A percentile compares a stretch with the other conserved stretches of the same genome.
Evolutionary conservation across 2,888 invertebrate genomes (phyloP).

Genomic region (Andrena dorsata): DNA sequence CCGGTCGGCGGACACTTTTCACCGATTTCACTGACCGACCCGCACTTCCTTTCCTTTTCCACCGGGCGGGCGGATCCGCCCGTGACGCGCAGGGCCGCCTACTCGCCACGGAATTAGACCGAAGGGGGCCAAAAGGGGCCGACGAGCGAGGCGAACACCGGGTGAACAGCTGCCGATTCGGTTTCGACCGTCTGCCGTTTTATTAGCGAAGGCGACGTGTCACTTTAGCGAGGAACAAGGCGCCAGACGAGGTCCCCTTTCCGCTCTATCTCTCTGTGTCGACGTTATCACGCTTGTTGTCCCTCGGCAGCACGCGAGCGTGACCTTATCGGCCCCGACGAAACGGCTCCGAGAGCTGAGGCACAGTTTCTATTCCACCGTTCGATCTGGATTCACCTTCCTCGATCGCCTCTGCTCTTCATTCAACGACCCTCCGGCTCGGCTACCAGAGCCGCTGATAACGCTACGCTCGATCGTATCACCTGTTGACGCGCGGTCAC

Average conservation of each 20-base stretch:
- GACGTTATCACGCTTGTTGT: conserved; percentile 32
- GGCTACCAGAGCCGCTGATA: not conserved
- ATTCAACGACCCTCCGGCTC: not conserved
- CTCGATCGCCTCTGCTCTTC: not conserved
- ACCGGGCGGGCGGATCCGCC: not conserved
- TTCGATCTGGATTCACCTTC: not conserved
- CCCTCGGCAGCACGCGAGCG: conserved; percentile 30
- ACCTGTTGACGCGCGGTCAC: conserved; percentile 53
- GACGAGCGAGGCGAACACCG: conserved; percentile 27
- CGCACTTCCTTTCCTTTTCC: not conserved
- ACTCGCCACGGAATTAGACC: conserved; percentile 30
- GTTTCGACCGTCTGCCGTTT: conserved; percentile 53
- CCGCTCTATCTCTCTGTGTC: conserved; percentile 28
- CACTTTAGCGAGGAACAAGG: conserved; percentile 55
- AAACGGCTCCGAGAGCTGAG: not conserved
- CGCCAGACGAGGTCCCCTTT: conserved; percentile 58
- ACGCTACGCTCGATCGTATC: conserved; percentile 29
- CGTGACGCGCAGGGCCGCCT: conserved; percentile 5
- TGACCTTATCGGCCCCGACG: conserved; percentile 33
- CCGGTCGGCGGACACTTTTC: conserved; percentile 1
- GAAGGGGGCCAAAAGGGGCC: conserved; percentile 35
- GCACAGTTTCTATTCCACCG: not conserved
- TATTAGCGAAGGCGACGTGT: conserved; percentile 62
- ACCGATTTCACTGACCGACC: not conserved
- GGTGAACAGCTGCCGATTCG: conserved; percentile 63